Percentiles rank a stretch among this genome's conserved stretches.
Evolutionary conservation across 2,797 vertebrate genomes (phyloP).

Genomic region (Columba guinea): DNA sequence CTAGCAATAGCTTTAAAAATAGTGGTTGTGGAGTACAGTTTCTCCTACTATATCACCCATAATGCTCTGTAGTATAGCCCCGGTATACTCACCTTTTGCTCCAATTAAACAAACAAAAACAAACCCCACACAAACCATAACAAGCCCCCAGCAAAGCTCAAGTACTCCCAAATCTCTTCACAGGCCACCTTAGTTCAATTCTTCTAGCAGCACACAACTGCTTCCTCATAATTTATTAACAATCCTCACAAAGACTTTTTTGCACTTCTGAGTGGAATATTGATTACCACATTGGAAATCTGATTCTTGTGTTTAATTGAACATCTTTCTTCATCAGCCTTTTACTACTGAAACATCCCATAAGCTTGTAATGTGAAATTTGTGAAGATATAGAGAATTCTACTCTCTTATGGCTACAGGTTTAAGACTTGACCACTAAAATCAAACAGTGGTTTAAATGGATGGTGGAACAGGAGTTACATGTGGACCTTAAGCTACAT

Average conservation of each 20-base stretch:
- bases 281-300: background rate
- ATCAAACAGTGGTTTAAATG: background rate
- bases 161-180: background rate
- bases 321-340: background rate
- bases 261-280: background rate
- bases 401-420: background rate
- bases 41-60: background rate
- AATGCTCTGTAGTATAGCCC: background rate
- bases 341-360: background rate
- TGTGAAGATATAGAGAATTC: background rate
- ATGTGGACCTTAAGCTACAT: background rate
- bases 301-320: background rate
- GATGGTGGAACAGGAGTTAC: background rate
- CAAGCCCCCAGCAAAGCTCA: background rate
- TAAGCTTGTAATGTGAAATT: background rate
- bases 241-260: background rate
- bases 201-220: background rate
- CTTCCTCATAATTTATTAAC: background rate
- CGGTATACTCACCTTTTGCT: rapidly evolving
- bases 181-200: background rate
- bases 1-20: background rate
- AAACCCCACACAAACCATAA: background rate
- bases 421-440: background rate
- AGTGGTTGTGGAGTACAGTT: background rate
- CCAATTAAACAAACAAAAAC: background rate